Evolutionary conservation across 2,888 invertebrate genomes (phyloP).

Genomic region (Fragum sueziense): DNA sequence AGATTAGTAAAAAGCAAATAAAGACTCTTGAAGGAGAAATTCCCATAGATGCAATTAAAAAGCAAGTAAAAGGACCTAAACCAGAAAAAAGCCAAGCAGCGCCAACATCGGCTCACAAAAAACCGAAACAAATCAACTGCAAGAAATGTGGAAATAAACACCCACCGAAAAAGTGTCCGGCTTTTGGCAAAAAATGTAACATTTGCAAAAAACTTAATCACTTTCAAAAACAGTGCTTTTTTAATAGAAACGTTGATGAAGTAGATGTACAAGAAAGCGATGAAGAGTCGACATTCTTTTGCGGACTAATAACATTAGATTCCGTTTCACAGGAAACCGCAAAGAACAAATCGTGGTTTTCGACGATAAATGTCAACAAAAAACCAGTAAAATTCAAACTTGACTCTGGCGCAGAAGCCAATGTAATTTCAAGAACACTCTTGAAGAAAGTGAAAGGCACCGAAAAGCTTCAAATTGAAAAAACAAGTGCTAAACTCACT

Average conservation of each 20-base stretch:
- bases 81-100: not conserved
- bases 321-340: not conserved
- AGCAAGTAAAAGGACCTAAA: not conserved
- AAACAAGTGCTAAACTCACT: not conserved
- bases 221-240: conserved; percentile 21
- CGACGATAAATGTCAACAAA: conserved; percentile 22
- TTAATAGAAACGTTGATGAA: not conserved
- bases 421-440: conserved; percentile 31
- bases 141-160: conserved; percentile 29
- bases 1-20: conserved; percentile 31
- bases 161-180: conserved; percentile 36
- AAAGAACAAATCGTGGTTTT: conserved; percentile 22
- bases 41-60: not conserved
- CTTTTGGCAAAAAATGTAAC: conserved; percentile 42
- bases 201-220: conserved; percentile 31
- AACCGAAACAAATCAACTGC: conserved; percentile 15
- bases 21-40: conserved; percentile 2
- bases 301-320: conserved; percentile 9
- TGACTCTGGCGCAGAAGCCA: conserved; percentile 47
- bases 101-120: not conserved
- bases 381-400: conserved; percentile 37
- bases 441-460: conserved; percentile 13
- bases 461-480: conserved; percentile 17
- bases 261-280: not conserved
- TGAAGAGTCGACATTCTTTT: not conserved